phyloP scores from a whole-genome alignment of 2,113 vertebrate species.

The Agapornis roseicollis region DNA sequence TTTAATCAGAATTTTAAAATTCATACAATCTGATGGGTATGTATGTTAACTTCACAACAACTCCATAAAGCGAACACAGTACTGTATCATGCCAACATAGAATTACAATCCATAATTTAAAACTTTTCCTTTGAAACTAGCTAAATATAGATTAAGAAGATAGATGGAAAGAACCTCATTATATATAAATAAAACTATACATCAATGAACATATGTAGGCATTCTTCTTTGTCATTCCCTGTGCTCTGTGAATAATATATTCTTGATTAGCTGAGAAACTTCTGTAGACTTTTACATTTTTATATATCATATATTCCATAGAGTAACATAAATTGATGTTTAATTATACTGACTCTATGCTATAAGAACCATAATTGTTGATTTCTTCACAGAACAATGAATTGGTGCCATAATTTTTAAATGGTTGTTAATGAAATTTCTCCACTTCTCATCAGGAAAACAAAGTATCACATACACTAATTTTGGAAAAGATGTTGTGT shows the following conservation, averaged over 20 bases:
- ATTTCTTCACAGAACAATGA: not conserved
- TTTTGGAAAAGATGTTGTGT: not conserved
- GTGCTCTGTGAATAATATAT: not conserved
- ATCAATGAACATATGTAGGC: not conserved
- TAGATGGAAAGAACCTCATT: not conserved
- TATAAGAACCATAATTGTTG: not conserved
- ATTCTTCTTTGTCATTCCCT: conserved; percentile 25
- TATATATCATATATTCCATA: not conserved
- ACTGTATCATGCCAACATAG: not conserved
- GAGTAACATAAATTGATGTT: not conserved
- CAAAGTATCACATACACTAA: not conserved
- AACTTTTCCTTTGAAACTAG: conserved; percentile 46
- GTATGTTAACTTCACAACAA: conserved; percentile 55
- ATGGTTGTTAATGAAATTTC: not conserved
- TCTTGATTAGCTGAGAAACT: not conserved
- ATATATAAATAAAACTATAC: conserved; percentile 39
- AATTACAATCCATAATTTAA: conserved; percentile 46
- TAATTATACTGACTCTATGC: not conserved
- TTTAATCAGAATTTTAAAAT: conserved; percentile 58
- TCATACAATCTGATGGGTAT: conserved; percentile 10
- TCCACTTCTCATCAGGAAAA: not conserved
- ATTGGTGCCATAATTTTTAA: not conserved
- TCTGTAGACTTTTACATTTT: not conserved
- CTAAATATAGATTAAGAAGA: conserved; percentile 53
- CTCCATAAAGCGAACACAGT: conserved; percentile 20